Evolutionary conservation across 2,797 vertebrate genomes (phyloP).

Genomic region (Cirrhinus mrigala): DNA sequence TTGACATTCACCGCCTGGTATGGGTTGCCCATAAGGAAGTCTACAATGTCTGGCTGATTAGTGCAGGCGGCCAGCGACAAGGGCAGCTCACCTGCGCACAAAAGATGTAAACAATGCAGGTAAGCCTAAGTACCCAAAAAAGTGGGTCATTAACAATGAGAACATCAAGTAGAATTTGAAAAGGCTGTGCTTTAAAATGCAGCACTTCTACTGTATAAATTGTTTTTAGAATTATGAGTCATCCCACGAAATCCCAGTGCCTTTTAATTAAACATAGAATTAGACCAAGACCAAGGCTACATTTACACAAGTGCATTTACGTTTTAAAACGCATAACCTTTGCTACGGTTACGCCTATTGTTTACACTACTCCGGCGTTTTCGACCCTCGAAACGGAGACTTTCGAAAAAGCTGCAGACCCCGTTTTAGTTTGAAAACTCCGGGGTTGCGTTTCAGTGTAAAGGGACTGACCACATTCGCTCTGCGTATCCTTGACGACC

Average conservation of each 20-base stretch:
- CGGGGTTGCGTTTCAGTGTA: no score
- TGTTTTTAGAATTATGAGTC: not conserved
- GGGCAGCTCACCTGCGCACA: conserved; percentile 87
- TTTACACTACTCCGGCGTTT: no score
- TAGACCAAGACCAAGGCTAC: no score
- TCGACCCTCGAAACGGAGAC: no score
- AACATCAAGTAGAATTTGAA: not conserved
- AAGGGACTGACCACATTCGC: no score
- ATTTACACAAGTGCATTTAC: no score
- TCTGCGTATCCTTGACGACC: no score
- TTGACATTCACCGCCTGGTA: conserved; percentile 77
- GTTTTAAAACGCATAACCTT: no score
- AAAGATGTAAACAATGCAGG: no score
- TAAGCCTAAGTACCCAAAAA: not conserved
- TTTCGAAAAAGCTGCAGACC: no score
- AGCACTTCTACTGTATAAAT: not conserved
- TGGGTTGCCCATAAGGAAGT: conserved; percentile 88
- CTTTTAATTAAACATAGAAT: not conserved
- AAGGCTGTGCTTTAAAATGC: not conserved
- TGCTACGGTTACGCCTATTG: no score
- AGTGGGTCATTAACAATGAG: not conserved
- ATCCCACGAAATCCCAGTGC: not conserved
- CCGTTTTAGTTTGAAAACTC: no score
- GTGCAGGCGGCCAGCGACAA: conserved; percentile 94
- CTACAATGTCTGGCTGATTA: conserved; percentile 90